Conservation (phyloP, 1,140 invertebrate genomes). For the Polypedilum pembai region DNA sequence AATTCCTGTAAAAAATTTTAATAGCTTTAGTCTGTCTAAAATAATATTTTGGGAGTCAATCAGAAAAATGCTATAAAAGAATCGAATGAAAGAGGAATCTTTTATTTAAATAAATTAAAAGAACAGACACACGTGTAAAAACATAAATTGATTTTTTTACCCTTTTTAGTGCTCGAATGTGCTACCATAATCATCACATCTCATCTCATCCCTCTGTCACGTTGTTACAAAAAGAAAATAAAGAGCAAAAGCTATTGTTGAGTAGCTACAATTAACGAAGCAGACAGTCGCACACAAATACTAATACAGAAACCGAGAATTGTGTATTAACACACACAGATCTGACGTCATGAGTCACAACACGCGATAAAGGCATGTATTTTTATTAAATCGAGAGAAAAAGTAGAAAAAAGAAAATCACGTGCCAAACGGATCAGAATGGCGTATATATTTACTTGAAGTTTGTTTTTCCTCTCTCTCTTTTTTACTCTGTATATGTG, state of each 20-base stretch:
- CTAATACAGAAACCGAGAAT: not conserved
- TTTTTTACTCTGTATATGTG: not conserved
- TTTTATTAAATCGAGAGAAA: not conserved
- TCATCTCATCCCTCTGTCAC: not conserved
- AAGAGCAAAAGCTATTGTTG: slow-evolving; percentile 5
- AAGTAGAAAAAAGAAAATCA: not conserved
- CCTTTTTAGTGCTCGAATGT: not conserved
- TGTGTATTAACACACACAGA: not conserved
- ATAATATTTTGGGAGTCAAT: too few species aligned
- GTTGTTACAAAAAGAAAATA: not conserved
- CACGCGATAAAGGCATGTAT: slow-evolving; percentile 16
- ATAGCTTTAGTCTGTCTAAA: too few species aligned
- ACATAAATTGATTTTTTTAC: not conserved
- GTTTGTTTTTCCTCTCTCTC: not conserved
- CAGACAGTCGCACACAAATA: not conserved
- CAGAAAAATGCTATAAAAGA: too few species aligned
- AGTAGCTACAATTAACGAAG: not conserved
- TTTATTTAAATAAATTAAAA: too few species aligned
- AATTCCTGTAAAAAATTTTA: too few species aligned
- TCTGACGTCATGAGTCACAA: slow-evolving; percentile 3
- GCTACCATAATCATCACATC: not conserved
- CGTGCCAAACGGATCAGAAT: not conserved
- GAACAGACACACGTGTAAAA: slow-evolving; percentile 12
- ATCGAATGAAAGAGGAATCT: not conserved
- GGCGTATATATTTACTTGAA: not conserved